Conservation (phyloP, 2,113 vertebrate species). For the Hippopotamus amphibius region DNA sequence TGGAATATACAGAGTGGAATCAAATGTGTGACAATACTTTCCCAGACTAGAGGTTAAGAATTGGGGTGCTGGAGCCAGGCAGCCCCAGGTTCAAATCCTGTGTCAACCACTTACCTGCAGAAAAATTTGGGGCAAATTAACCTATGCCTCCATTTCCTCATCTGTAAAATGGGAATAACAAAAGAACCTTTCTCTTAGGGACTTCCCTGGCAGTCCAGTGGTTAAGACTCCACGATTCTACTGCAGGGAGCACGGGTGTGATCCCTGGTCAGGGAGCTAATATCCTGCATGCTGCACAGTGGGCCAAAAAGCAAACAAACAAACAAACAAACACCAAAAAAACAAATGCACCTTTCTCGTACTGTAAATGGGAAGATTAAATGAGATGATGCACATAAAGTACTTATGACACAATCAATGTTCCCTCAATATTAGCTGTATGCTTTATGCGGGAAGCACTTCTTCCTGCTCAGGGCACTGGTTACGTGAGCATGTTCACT, state of each 20-base stretch:
- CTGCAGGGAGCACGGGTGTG: neutral
- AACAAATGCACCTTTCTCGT: neutral
- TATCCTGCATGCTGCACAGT: neutral
- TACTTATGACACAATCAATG: neutral
- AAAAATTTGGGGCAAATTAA: neutral
- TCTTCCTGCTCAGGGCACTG: neutral
- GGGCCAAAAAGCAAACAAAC: neutral
- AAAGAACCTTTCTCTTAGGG: neutral
- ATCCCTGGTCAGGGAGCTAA: neutral
- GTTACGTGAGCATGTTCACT: neutral
- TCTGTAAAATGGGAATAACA: neutral
- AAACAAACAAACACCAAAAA: too few relatives aligned
- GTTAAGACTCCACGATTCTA: neutral
- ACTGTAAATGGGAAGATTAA: neutral
- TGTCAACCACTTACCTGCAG: neutral
- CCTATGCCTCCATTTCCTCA: neutral
- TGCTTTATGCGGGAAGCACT: neutral
- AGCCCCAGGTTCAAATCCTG: neutral
- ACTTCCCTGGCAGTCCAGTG: neutral
- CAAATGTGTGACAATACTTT: accelerated
- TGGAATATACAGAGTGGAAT: neutral
- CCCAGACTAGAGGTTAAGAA: neutral
- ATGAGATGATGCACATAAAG: neutral
- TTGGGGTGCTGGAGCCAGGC: neutral
- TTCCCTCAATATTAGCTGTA: neutral